phyloP scores from a whole-genome alignment of 1,140 invertebrate species.

The Lucilia cuprina region DNA sequence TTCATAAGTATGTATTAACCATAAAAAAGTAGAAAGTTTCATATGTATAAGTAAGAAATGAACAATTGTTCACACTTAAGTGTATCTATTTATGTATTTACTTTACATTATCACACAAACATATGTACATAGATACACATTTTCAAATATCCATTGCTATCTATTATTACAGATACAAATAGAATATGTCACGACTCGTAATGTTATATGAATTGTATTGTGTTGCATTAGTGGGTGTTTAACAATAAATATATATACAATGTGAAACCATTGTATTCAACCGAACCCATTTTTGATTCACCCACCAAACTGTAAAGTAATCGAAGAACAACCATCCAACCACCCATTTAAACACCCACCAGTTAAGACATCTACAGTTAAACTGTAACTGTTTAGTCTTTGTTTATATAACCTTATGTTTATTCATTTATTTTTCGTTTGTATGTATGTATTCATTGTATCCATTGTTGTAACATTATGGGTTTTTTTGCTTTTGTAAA shows the following conservation, averaged over 20 bases:
- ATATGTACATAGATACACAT: background rate
- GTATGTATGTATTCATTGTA: background rate
- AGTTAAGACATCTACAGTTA: background rate
- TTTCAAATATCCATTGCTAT: background rate
- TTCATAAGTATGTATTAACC: background rate
- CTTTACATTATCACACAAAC: background rate
- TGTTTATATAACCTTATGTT: slow-evolving; percentile 13
- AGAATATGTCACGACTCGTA: slow-evolving; percentile 28
- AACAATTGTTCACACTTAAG: too few relatives aligned
- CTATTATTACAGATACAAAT: background rate
- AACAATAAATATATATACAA: background rate
- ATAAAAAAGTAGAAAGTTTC: background rate
- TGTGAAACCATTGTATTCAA: background rate
- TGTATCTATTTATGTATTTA: background rate
- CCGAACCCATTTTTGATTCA: background rate
- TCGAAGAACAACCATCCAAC: background rate
- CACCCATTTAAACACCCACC: background rate
- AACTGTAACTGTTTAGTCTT: background rate
- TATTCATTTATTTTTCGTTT: background rate
- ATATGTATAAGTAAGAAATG: background rate
- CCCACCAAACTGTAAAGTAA: background rate
- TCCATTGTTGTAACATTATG: background rate
- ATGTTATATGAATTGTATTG: background rate
- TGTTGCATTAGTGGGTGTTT: background rate
- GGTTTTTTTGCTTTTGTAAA: background rate